Percentiles rank a stretch among this genome's conserved stretches.
Evolutionary conservation across 2,113 vertebrate genomes (phyloP).

Genomic region (Dendrocopos noguchii): DNA sequence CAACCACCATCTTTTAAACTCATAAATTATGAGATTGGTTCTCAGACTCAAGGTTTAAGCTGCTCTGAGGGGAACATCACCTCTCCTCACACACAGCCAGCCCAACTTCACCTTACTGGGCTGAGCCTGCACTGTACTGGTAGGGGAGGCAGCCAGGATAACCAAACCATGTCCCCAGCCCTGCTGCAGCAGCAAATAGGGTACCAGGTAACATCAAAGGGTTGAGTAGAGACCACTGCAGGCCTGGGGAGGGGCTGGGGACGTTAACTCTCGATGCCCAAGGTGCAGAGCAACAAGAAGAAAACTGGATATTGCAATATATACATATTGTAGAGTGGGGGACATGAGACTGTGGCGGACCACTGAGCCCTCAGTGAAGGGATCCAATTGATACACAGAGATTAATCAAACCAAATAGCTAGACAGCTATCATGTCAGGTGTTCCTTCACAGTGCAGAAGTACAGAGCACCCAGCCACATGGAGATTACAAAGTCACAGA

Average conservation of each 20-base stretch:
- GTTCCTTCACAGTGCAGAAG: background rate
- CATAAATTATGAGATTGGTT: background rate
- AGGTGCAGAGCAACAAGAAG: background rate
- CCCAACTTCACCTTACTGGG: background rate
- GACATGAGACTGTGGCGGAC: background rate
- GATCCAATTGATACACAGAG: background rate
- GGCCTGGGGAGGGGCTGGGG: background rate
- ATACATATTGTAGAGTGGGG: background rate
- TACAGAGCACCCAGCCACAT: background rate
- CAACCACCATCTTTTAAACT: background rate
- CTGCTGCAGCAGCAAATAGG: accelerated
- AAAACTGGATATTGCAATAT: background rate
- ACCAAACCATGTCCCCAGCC: background rate
- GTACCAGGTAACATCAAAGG: background rate
- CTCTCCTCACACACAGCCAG: background rate
- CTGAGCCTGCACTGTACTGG: background rate
- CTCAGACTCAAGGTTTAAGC: background rate
- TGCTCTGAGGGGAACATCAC: background rate
- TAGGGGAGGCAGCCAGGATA: background rate
- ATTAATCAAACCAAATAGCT: no score
- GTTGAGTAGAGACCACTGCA: background rate
- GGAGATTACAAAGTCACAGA: background rate
- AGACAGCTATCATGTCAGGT: no score
- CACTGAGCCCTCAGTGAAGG: background rate
- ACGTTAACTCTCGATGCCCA: background rate